Evolutionary conservation across 1,140 invertebrate genomes (phyloP), one percentile per base, ranked within the genome.

Genomic region (Augochlora pura): DNA sequence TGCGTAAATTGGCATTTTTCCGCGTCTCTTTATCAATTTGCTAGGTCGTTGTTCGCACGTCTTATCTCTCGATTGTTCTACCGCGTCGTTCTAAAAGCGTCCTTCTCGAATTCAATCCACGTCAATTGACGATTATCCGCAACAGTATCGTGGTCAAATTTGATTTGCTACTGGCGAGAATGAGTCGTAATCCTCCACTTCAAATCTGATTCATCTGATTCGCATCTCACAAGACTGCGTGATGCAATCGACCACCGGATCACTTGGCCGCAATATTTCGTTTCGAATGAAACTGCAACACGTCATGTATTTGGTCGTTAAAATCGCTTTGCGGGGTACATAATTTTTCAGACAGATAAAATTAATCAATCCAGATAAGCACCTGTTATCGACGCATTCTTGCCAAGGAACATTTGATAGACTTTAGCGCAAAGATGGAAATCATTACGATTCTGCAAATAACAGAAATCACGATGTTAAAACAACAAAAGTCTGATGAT

Each of bases 11-110:
- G 67, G 18, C 9, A 32, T 32, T 38, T 69, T 38, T 54, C 12
- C 18, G 67, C 6, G 64, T 18, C 32, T 27, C 57, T 54, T 81
- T 77, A 77, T 77, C 67, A 23, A 62, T 42, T n/a, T 59, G 54
- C 18, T 12, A 62, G 74, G 67, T 81, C 62, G 46, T 75, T 81
- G 46, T 75, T 81, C 18, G 66, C 32, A 60, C 42, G 32, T 16
- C 59, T 81, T 77, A 71, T 72, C 73, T 62, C 49, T 21, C 23
- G 59, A 62, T 46, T 73, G 46, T 69, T 69, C 21, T 54, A 18
- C 9, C 25, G 9, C 25, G 9, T 16, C 16, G 25, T 32, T 54
- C 25, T 38, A n/a, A 27, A 3, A 38, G 49, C n/a, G 54, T 57
- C 18, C n/a, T 57, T 21, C 54, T 57, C 54, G 54, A 57, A 57